Evolutionary conservation across 23 tunicate species (phyloP), one percentile per base, ranked within the genome.

Genomic region (Halocynthia aurantium): DNA sequence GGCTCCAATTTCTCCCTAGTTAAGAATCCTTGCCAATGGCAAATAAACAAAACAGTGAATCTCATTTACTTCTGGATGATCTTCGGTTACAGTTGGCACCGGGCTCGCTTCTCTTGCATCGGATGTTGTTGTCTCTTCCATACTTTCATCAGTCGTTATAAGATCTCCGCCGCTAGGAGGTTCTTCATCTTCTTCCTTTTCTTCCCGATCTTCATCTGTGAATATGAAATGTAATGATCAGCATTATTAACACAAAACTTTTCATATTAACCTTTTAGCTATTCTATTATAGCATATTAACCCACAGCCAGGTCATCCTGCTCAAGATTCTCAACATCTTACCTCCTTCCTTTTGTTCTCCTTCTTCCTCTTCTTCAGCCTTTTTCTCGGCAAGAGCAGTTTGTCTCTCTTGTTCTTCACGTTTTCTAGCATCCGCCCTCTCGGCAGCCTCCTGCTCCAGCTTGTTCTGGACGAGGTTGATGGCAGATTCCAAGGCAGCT

Each of bases 371-470:
- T 52, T 22, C 62, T 72, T 12, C 77, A 52, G 40, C 65, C 51
- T 81, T 81, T 58, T 73, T 67, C 22, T 62, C 77, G 31, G 57
- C 75, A 0, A 15, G 58, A 15, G 52, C 57, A 57, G 81, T 71
- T 61, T 81, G 52, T 21, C 83, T 76, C 31, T 69, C 81, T 49
- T 76, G 52, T 10, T 82, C 88, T 51, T 88, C 87, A 44, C 57
- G 79, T 51, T 69, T 77, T 18, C 95, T 56, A 22, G 53, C 52
- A 18, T 88, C 95, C 18, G 87, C 83, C 66, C 95, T 75, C 65
- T 88, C 95, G 72, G 85, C 12, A 6, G 91, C 93, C 61, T 93
- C 98, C 19, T 86, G 87, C 60, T 88, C 98, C 15, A 86, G 85
- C 60, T 83, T 84, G 75, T 88, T 93, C 72, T 93, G 93, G 20